Conservation (phyloP, 2,113 vertebrate genomes). For the Hipposideros armiger region DNA sequence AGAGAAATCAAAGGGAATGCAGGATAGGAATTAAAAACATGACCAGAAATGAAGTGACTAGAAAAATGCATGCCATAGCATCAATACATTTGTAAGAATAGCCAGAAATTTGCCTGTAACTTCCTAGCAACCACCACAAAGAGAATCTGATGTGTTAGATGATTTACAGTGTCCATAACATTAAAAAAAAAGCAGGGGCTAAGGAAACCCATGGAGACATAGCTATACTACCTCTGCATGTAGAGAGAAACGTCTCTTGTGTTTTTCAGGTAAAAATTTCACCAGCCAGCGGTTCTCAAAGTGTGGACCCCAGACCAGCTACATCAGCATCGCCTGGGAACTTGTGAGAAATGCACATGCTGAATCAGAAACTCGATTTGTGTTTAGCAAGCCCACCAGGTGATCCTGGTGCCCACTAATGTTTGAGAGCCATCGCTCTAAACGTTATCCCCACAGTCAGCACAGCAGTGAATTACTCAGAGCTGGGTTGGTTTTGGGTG, state of each 20-base stretch:
- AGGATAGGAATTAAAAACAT: not conserved
- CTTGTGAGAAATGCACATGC: not conserved
- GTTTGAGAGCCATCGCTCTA: not conserved
- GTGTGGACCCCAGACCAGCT: not conserved
- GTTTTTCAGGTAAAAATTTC: not conserved
- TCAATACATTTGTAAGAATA: not conserved
- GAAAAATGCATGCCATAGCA: not conserved
- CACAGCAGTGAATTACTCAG: not conserved
- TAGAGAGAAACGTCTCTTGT: not conserved
- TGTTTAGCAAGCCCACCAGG: not conserved
- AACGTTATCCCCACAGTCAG: not conserved
- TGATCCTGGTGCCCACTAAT: not conserved
- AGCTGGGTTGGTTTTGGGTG: not conserved
- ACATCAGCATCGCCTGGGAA: not conserved
- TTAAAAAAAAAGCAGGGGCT: not conserved
- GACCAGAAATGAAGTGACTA: not conserved
- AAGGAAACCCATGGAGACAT: not conserved
- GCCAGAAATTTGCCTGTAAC: not conserved
- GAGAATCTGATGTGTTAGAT: not conserved
- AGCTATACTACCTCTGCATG: not conserved
- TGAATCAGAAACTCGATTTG: not conserved
- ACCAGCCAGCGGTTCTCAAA: not conserved
- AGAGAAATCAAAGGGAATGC: constrained; percentile 3
- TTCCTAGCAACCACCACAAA: not conserved
- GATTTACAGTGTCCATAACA: not conserved